Evolutionary conservation across 2,888 invertebrate genomes (phyloP).

Genomic region (Lithophane semibrunnea): DNA sequence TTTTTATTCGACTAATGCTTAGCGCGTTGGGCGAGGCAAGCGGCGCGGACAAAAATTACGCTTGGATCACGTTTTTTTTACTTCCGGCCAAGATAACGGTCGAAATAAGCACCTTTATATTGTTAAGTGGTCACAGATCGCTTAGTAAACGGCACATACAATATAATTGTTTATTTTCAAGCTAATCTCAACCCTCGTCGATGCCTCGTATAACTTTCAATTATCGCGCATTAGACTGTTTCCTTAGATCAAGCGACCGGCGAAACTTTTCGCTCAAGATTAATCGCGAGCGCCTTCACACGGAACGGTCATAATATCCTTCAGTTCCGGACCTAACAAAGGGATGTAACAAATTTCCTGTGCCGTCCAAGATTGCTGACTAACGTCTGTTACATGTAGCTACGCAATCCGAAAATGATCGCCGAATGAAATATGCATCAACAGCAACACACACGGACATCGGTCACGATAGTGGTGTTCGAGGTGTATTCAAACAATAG

Average conservation of each 20-base stretch:
- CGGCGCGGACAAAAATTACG: constrained; percentile 83
- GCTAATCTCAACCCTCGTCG: constrained; percentile 70
- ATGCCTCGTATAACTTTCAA: constrained; percentile 79
- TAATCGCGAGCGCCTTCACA: constrained; percentile 78
- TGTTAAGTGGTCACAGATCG: constrained; percentile 84
- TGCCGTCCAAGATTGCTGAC: constrained; percentile 77
- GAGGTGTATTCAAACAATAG: constrained; percentile 89
- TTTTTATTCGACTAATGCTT: constrained; percentile 85
- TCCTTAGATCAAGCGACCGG: constrained; percentile 77
- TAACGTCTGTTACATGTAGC: constrained; percentile 76
- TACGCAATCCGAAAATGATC: constrained; percentile 72
- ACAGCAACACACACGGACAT: constrained; percentile 72
- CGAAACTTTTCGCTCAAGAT: constrained; percentile 79
- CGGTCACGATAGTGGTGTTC: constrained; percentile 77
- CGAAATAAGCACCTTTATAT: constrained; percentile 85
- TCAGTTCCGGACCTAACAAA: constrained; percentile 82
- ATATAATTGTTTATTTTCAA: constrained; percentile 77
- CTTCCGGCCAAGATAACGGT: constrained; percentile 88
- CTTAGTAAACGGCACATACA: constrained; percentile 78
- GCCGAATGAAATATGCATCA: constrained; percentile 78
- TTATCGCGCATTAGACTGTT: constrained; percentile 84
- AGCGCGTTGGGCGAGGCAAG: constrained; percentile 74
- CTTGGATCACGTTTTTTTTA: constrained; percentile 84
- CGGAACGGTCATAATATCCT: constrained; percentile 83
- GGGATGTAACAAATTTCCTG: constrained; percentile 82